Percentiles rank a stretch among this genome's conserved stretches.
Evolutionary conservation across 2,888 invertebrate species (phyloP).

Genomic region (Ophonus ardosiacus): DNA sequence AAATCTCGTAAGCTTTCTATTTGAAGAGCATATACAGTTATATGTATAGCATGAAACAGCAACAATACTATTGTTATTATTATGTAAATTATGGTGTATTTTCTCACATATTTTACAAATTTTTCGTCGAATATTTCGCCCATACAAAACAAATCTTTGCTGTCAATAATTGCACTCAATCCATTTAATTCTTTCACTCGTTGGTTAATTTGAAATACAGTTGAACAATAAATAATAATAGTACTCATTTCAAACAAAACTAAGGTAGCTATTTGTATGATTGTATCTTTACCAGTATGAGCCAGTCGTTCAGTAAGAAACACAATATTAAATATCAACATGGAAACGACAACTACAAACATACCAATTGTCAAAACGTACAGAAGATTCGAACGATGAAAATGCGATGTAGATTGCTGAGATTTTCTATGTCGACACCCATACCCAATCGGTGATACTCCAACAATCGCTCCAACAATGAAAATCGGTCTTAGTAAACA

Average conservation of each 20-base stretch:
- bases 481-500: slow-evolving; percentile 48
- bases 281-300: slow-evolving; percentile 23
- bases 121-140: slow-evolving; percentile 53
- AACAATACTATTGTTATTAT: slow-evolving; percentile 4
- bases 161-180: slow-evolving; percentile 60
- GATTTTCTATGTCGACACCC: slow-evolving; percentile 43
- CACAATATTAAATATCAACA: slow-evolving; percentile 54
- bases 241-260: slow-evolving; percentile 62
- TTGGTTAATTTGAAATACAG: slow-evolving; percentile 41
- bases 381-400: slow-evolving; percentile 11
- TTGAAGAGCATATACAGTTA: background rate
- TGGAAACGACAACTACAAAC: slow-evolving; percentile 17
- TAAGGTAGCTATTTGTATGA: slow-evolving; percentile 60
- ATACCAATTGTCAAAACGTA: background rate
- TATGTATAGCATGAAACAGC: background rate
- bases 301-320: background rate
- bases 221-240: slow-evolving; percentile 39
- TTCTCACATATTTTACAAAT: slow-evolving; percentile 7
- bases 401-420: background rate
- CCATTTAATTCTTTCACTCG: slow-evolving; percentile 64
- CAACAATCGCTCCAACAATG: slow-evolving; percentile 31
- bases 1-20: background rate
- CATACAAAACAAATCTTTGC: slow-evolving; percentile 59
- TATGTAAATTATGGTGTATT: background rate
- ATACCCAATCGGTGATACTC: slow-evolving; percentile 40